These are phyloP conservation scores for Brachypalpus laphriformis DNA, from an alignment of 2,888 invertebrate species.

Conservation along the genomic window DNA sequence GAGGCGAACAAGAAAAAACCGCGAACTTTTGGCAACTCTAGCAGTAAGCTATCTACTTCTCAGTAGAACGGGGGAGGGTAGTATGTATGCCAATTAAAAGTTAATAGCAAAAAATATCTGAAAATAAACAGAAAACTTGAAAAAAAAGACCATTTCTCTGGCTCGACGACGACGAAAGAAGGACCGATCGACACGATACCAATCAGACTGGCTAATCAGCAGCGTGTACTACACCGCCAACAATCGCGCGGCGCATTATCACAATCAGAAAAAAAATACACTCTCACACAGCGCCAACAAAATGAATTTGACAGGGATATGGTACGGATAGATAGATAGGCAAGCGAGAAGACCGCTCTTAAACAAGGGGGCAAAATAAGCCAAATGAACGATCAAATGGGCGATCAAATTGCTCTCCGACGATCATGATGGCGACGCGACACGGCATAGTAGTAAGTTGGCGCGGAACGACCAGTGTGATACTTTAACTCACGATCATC, in stretches of 20 bases:
- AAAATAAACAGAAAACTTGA: not conserved
- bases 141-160: not conserved
- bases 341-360: too few species aligned
- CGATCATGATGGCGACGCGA: slow-evolving; percentile 23
- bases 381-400: slow-evolving; percentile 41
- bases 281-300: slow-evolving; percentile 7
- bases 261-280: slow-evolving; percentile 27
- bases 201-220: slow-evolving; percentile 63
- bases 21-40: slow-evolving; percentile 49
- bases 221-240: slow-evolving; percentile 23
- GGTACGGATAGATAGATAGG: not conserved
- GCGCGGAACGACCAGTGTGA: slow-evolving; percentile 35
- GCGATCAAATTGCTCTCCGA: slow-evolving; percentile 49
- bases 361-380: slow-evolving; percentile 30
- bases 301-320: slow-evolving; percentile 4
- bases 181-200: slow-evolving; percentile 41
- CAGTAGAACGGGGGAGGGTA: not conserved
- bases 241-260: slow-evolving; percentile 52
- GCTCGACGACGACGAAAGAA: not conserved
- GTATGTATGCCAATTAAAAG: slow-evolving; percentile 13
- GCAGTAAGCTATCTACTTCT: not conserved
- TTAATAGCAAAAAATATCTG: slow-evolving; percentile 12
- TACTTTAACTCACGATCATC: slow-evolving; percentile 57
- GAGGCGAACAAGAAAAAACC: not conserved
- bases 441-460: not conserved